phyloP scores from a whole-genome alignment of 2,888 invertebrate species.

The Autographa pulchrina region DNA sequence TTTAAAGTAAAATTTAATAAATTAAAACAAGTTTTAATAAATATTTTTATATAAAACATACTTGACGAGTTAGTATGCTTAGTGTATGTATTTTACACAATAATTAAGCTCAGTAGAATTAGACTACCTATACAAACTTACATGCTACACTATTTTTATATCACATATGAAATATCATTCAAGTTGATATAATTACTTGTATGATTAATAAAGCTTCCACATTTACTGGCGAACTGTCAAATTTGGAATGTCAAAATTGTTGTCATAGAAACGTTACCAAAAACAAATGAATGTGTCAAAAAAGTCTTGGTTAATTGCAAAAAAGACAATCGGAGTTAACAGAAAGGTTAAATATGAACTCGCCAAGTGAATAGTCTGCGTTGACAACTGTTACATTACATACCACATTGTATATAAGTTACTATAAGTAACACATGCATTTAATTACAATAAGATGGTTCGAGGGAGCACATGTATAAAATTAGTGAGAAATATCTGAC shows the following conservation, averaged over 20 bases:
- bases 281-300: constrained; percentile 51
- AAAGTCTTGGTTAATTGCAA: constrained; percentile 26
- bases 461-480: constrained; percentile 65
- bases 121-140: constrained; percentile 74
- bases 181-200: constrained; percentile 77
- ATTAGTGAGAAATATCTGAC: constrained; percentile 73
- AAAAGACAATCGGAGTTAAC: constrained; percentile 30
- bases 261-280: constrained; percentile 38
- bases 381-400: constrained; percentile 65
- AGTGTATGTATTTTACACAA: constrained; percentile 70
- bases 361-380: constrained; percentile 72
- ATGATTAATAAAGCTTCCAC: constrained; percentile 78
- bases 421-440: constrained; percentile 70
- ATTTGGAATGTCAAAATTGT: constrained; percentile 70
- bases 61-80: constrained; percentile 71
- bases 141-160: constrained; percentile 82
- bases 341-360: constrained; percentile 44
- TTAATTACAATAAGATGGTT: constrained; percentile 69
- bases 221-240: constrained; percentile 75
- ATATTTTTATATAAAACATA: constrained; percentile 72
- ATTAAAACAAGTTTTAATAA: constrained; percentile 78
- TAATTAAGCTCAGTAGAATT: constrained; percentile 66
- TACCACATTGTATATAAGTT: constrained; percentile 48
- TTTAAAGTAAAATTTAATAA: constrained; percentile 77
- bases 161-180: constrained; percentile 87